phyloP scores from a whole-genome alignment of 2,797 vertebrate genomes.

The Esox masquinongy region DNA sequence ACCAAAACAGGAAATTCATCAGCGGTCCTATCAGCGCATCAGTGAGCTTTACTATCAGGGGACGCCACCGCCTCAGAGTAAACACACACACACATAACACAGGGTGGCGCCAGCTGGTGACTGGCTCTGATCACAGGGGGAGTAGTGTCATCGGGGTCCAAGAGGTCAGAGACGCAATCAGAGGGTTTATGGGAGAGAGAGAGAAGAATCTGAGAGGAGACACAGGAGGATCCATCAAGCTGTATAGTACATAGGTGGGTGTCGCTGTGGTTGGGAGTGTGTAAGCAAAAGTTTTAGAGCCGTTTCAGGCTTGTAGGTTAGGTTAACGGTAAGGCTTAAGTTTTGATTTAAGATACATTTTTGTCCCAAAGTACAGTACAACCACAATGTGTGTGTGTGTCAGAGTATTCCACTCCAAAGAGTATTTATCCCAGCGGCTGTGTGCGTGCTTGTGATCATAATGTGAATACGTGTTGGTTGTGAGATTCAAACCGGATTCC shows the following conservation, averaged over 20 bases:
- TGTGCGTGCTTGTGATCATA: neutral
- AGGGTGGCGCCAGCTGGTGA: constrained; percentile 67
- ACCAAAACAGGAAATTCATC: constrained; percentile 79
- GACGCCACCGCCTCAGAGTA: constrained; percentile 60
- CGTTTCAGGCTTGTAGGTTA: too few relatives aligned
- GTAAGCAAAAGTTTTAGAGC: neutral
- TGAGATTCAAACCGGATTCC: constrained; percentile 64
- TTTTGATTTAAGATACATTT: too few relatives aligned
- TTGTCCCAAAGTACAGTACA: neutral
- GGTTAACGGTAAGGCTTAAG: too few relatives aligned
- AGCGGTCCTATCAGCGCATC: constrained; percentile 72
- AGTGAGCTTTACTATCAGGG: constrained; percentile 64
- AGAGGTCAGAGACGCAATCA: constrained; percentile 67
- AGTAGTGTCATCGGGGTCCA: constrained; percentile 65
- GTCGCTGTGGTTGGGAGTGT: neutral
- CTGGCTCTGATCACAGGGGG: constrained; percentile 71
- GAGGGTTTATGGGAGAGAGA: constrained; percentile 39
- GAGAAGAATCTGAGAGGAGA: constrained; percentile 52
- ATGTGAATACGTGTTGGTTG: constrained; percentile 19
- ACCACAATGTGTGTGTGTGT: neutral
- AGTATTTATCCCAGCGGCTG: too few relatives aligned
- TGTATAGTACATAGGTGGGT: constrained; percentile 23
- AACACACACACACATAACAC: constrained; percentile 34
- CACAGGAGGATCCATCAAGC: neutral
- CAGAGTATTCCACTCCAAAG: too few relatives aligned